phyloP scores from a whole-genome alignment of 23 tunicate species.

The Trididemnum miniatum region DNA sequence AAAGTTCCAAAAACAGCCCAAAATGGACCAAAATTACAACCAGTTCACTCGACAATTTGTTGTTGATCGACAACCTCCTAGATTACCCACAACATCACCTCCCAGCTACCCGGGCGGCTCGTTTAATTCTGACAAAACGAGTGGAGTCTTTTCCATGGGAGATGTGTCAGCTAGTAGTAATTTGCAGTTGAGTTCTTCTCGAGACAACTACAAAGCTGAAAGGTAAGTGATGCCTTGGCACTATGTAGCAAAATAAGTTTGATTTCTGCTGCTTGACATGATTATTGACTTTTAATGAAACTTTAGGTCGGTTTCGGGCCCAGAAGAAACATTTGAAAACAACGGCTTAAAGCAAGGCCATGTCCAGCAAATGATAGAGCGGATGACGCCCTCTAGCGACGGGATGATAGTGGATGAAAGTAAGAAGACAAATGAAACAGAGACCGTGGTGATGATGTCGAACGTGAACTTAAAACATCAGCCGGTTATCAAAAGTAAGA shows the following conservation, averaged over 20 bases:
- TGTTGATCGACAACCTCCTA: not conserved
- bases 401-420: not conserved
- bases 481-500: too few species aligned
- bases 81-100: slow-evolving; percentile 65
- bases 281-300: too few species aligned
- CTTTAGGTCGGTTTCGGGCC: too few species aligned
- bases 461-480: too few species aligned
- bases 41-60: slow-evolving; percentile 46
- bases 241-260: too few species aligned
- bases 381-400: slow-evolving; percentile 51
- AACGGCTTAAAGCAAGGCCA: slow-evolving; percentile 76
- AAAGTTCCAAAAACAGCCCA: slow-evolving; percentile 12
- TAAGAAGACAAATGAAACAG: not conserved
- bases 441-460: too few species aligned
- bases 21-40: slow-evolving; percentile 75
- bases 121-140: slow-evolving; percentile 26
- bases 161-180: slow-evolving; percentile 1
- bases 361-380: slow-evolving; percentile 78
- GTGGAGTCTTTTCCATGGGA: slow-evolving; percentile 63
- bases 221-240: too few species aligned
- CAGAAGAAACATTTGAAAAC: slow-evolving; percentile 6
- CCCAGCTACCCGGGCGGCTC: slow-evolving; percentile 60
- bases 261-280: too few species aligned
- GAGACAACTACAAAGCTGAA: too few species aligned
- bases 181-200: not conserved